These are phyloP conservation scores for Eutrigla gurnardus DNA, from an alignment of 2,797 vertebrate genomes.

Conservation along the genomic window DNA sequence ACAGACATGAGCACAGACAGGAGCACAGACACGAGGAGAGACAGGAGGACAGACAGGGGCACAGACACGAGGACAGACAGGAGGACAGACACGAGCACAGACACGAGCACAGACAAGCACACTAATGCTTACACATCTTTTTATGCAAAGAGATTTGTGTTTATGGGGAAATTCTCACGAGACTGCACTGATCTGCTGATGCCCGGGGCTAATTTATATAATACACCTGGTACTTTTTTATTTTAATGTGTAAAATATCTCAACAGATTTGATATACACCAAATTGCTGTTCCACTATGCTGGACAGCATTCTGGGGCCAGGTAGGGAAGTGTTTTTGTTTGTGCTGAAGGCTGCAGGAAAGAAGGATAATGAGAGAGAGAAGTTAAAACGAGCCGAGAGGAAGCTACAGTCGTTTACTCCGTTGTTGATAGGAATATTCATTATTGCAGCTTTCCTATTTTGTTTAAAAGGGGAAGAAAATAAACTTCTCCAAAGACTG, in stretches of 20 bases:
- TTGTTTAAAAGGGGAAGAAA: background rate
- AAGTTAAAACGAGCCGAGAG: constrained; percentile 10
- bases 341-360: background rate
- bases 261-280: constrained; percentile 2
- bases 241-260: background rate
- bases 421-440: background rate
- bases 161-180: constrained; percentile 14
- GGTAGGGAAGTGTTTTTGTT: background rate
- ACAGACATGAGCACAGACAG: too few relatives aligned
- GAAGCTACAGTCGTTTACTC: background rate
- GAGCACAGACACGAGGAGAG: too few relatives aligned
- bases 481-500: background rate
- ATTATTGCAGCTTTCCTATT: background rate
- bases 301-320: background rate
- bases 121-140: background rate
- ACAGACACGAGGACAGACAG: too few relatives aligned
- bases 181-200: constrained; percentile 9
- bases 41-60: too few relatives aligned
- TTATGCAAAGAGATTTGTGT: constrained; percentile 8
- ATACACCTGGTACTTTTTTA: background rate
- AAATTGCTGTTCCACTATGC: background rate
- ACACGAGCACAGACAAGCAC: constrained; percentile 22
- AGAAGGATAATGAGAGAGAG: constrained; percentile 8
- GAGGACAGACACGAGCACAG: background rate
- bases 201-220: background rate